Conservation (phyloP, 2,113 vertebrate species). For the Chloropsis hardwickii region DNA sequence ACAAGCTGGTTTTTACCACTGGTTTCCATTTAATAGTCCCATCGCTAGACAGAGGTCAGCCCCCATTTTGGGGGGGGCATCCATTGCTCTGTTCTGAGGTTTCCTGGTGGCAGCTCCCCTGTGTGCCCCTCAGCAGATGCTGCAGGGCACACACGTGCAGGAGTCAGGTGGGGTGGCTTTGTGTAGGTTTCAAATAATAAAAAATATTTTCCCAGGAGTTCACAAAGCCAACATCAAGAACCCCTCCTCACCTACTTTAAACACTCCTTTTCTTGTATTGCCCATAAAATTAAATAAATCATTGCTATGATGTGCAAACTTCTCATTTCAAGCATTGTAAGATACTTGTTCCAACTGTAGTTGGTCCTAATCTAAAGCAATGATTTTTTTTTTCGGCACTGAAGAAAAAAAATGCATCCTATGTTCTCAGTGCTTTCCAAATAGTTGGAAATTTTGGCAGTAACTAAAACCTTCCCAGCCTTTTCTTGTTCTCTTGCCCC, state of each 20-base stretch:
- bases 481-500: neutral
- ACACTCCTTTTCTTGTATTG: neutral
- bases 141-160: neutral
- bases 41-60: neutral
- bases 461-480: neutral
- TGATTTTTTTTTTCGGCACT: neutral
- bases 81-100: neutral
- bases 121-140: neutral
- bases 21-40: neutral
- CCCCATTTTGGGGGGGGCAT: neutral
- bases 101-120: neutral
- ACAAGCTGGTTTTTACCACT: neutral
- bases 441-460: neutral
- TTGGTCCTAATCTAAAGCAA: neutral
- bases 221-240: neutral
- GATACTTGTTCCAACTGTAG: neutral
- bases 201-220: neutral
- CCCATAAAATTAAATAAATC: neutral
- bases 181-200: neutral
- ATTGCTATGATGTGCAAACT: neutral
- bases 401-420: neutral
- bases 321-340: neutral
- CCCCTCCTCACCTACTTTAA: neutral
- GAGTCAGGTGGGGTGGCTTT: neutral
- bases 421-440: neutral